Conservation (phyloP, 2,888 invertebrate species). For the Anthophora plumipes region DNA sequence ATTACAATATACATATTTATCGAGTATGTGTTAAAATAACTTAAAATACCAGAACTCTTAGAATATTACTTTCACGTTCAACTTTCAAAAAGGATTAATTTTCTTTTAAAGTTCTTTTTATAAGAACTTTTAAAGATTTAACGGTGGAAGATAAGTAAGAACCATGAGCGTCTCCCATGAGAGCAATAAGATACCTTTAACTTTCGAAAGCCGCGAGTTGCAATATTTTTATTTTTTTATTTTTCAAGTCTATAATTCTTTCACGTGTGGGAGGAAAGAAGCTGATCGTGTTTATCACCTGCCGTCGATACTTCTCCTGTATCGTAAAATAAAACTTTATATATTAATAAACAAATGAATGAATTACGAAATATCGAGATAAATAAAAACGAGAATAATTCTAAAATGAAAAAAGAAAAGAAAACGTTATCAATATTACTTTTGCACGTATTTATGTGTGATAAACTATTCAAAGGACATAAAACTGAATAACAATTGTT, state of each 20-base stretch:
- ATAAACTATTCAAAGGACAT: too few relatives aligned
- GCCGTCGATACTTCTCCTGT: not conserved
- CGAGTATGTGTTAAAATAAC: too few relatives aligned
- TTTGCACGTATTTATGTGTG: too few relatives aligned
- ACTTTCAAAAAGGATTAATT: not conserved
- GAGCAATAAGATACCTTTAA: constrained; percentile 13
- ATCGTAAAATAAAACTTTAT: not conserved
- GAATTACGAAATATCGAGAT: too few relatives aligned
- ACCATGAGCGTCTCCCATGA: not conserved
- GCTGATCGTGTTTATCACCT: not conserved
- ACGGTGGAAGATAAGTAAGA: constrained; percentile 31
- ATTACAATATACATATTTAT: too few relatives aligned
- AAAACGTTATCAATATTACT: too few relatives aligned
- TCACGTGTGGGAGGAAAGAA: not conserved
- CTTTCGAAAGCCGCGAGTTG: not conserved
- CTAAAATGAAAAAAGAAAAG: not conserved
- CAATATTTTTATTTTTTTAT: not conserved
- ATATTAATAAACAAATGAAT: not conserved
- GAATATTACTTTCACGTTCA: too few relatives aligned
- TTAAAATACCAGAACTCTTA: too few relatives aligned
- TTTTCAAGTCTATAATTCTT: not conserved
- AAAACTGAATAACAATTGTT: too few relatives aligned
- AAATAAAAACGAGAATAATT: not conserved
- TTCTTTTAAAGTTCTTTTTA: too few relatives aligned
- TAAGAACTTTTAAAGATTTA: constrained; percentile 19